A percentile compares a stretch with the other conserved stretches of the same genome.
phyloP scores from a whole-genome alignment of 64 coral and sea anemone genomes.

The Actinia equina region DNA sequence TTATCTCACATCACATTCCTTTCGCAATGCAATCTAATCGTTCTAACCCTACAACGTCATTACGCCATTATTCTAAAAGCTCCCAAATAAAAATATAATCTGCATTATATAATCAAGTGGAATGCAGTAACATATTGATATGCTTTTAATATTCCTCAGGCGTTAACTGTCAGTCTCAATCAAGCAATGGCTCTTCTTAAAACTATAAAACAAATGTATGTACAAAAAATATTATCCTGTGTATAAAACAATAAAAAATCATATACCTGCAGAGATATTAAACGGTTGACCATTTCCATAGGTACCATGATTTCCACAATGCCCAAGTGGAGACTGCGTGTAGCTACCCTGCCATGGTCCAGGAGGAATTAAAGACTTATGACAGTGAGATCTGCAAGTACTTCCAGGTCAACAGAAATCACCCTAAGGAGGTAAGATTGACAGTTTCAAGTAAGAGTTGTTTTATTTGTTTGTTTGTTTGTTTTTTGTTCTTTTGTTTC shows the following conservation, averaged over 20 bases:
- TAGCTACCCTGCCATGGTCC: conserved; percentile 48
- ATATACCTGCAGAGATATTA: too few species aligned
- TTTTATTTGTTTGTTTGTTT: too few species aligned
- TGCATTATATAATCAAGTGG: too few species aligned
- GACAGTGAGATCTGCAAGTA: conserved; percentile 70
- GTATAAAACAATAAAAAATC: not conserved
- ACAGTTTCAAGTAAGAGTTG: not conserved
- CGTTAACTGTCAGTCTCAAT: conserved; percentile 54
- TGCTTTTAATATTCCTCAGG: conserved; percentile 28
- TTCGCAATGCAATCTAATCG: too few species aligned
- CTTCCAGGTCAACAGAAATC: conserved; percentile 53
- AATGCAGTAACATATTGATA: too few species aligned
- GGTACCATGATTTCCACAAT: conserved; percentile 67
- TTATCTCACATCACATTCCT: too few species aligned
- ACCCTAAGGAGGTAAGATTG: not conserved
- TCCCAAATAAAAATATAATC: too few species aligned
- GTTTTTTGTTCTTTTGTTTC: too few species aligned
- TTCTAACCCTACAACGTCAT: too few species aligned
- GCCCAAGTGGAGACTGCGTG: conserved; percentile 44
- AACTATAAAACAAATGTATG: conserved; percentile 77
- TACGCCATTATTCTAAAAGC: too few species aligned
- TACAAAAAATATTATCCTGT: not conserved
- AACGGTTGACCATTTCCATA: not conserved
- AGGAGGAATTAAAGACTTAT: conserved; percentile 59
- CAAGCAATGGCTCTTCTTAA: conserved; percentile 63